Evolutionary conservation across 1,140 invertebrate genomes (phyloP).

Genomic region (Ylistrum balloti): DNA sequence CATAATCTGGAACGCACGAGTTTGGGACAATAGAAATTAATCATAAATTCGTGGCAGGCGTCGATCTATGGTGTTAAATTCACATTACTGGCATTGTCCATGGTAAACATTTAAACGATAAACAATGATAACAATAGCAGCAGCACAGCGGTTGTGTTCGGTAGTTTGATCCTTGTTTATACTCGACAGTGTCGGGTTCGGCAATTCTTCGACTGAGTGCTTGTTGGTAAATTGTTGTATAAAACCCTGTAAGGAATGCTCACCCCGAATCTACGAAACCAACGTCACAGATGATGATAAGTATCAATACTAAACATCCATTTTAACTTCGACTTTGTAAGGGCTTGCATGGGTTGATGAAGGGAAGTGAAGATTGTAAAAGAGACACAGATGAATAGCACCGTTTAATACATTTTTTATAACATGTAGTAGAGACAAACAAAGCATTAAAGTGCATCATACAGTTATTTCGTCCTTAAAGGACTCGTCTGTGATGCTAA

Average conservation of each 20-base stretch:
- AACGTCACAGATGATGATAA: no score
- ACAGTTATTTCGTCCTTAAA: no score
- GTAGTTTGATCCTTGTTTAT: not conserved
- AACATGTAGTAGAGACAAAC: no score
- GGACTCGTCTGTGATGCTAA: no score
- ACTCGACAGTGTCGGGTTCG: not conserved
- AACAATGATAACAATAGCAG: not conserved
- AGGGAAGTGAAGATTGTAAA: no score
- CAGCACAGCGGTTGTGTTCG: not conserved
- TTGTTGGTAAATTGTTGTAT: not conserved
- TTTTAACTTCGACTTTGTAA: no score
- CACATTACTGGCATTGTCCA: not conserved
- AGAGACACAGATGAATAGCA: no score
- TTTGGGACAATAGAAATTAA: not conserved
- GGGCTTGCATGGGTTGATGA: no score
- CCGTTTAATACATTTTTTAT: no score
- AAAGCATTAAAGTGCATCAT: no score
- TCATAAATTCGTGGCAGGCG: not conserved
- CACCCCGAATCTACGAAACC: no score
- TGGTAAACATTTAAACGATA: conserved; percentile 18
- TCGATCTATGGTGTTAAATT: not conserved
- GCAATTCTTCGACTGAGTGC: not conserved
- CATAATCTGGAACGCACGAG: not conserved
- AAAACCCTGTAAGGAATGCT: not conserved
- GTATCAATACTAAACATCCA: no score